phyloP scores from a whole-genome alignment of 2,888 invertebrate species.

The Drosophila anceps region DNA sequence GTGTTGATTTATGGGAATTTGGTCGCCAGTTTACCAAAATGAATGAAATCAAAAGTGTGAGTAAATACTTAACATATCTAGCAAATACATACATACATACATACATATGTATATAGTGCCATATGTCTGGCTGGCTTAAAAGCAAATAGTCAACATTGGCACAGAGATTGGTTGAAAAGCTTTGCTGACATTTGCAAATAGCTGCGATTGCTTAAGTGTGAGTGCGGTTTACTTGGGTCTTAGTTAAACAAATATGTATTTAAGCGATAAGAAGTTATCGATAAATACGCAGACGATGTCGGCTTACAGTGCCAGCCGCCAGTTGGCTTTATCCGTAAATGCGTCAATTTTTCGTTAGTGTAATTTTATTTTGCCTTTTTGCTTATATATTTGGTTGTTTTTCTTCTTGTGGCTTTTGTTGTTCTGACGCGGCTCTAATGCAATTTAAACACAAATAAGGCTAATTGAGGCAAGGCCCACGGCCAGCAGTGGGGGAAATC shows the following conservation, averaged over 20 bases:
- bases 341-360: slow-evolving; percentile 48
- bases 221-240: slow-evolving; percentile 28
- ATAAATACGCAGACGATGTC: slow-evolving; percentile 63
- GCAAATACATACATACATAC: background rate
- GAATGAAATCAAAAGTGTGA: slow-evolving; percentile 94
- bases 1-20: slow-evolving; percentile 95
- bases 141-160: slow-evolving; percentile 32
- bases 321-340: slow-evolving; percentile 30
- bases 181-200: slow-evolving; percentile 58
- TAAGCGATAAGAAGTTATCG: slow-evolving; percentile 68
- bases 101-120: background rate
- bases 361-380: slow-evolving; percentile 31
- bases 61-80: slow-evolving; percentile 82
- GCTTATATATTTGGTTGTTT: slow-evolving; percentile 3
- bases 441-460: slow-evolving; percentile 77
- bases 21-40: slow-evolving; percentile 94
- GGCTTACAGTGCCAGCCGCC: slow-evolving; percentile 48
- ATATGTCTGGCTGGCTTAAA: slow-evolving; percentile 10
- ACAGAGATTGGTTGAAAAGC: slow-evolving; percentile 32
- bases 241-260: slow-evolving; percentile 62
- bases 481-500: slow-evolving; percentile 5
- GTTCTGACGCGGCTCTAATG: slow-evolving; percentile 50
- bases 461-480: slow-evolving; percentile 65
- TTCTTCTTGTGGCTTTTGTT: slow-evolving; percentile 42
- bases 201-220: slow-evolving; percentile 39